A percentile compares a stretch with the other conserved stretches of the same genome.
Conservation (phyloP, 2,113 vertebrate genomes). For the Perca fluviatilis region DNA sequence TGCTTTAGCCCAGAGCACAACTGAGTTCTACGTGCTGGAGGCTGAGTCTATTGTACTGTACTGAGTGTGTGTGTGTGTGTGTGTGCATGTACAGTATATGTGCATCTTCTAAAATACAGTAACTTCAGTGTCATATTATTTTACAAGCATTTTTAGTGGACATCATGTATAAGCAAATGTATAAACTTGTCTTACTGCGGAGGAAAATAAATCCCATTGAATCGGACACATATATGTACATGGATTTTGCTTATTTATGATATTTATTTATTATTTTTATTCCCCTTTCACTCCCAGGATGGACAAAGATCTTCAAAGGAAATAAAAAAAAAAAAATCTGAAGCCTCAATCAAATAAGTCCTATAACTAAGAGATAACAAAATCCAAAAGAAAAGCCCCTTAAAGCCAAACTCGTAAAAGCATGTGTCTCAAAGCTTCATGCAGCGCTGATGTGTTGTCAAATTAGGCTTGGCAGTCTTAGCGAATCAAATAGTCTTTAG, state of each 20-base stretch:
- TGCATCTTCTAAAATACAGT: conserved; percentile 11
- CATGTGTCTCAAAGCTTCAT: conserved; percentile 86
- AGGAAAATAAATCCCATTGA: not conserved
- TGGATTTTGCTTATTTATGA: not conserved
- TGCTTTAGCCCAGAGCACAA: conserved; percentile 40
- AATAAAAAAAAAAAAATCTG: conserved; percentile 35
- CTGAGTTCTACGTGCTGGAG: conserved; percentile 17
- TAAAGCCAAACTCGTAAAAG: conserved; percentile 79
- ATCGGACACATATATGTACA: not conserved
- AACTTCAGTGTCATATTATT: not conserved
- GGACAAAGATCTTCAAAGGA: conserved; percentile 64
- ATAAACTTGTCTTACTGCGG: not conserved
- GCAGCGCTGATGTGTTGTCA: conserved; percentile 81
- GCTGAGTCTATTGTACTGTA: conserved; percentile 35
- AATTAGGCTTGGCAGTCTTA: conserved; percentile 91
- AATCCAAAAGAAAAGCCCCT: conserved; percentile 55
- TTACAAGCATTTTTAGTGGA: conserved; percentile 22
- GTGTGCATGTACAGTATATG: not conserved
- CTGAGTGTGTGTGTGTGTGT: conserved; percentile 15
- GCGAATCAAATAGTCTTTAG: conserved; percentile 43
- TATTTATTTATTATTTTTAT: not conserved
- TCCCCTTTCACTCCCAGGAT: conserved; percentile 55
- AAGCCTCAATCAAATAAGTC: conserved; percentile 53
- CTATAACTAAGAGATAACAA: conserved; percentile 49
- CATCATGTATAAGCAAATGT: not conserved